phyloP scores from a whole-genome alignment of 2,113 vertebrate genomes.

The Glaucidium brasilianum region DNA sequence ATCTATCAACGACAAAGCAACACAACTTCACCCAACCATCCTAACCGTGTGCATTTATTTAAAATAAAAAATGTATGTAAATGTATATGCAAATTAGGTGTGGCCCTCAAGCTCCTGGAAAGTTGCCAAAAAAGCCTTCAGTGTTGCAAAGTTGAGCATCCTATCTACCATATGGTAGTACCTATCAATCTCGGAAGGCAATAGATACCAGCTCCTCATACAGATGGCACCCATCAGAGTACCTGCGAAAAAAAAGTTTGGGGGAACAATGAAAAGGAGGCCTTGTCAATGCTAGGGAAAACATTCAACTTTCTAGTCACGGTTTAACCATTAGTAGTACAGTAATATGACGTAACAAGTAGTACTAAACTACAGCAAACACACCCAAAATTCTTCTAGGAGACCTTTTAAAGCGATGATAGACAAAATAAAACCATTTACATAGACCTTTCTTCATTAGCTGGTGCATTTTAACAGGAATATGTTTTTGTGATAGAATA shows the following conservation, averaged over 20 bases:
- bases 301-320: background rate
- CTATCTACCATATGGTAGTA: constrained; percentile 41
- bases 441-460: background rate
- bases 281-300: fast-evolving
- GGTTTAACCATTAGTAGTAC: background rate
- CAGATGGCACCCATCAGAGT: constrained; percentile 1
- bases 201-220: background rate
- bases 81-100: constrained; percentile 44
- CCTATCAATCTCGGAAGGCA: background rate
- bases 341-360: background rate
- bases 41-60: background rate
- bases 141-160: constrained; percentile 54
- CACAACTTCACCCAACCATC: background rate
- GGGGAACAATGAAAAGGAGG: background rate
- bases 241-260: constrained; percentile 30
- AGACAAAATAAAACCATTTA: background rate
- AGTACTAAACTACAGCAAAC: background rate
- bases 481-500: background rate
- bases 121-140: constrained; percentile 19
- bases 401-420: background rate
- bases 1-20: constrained; percentile 17
- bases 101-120: constrained; percentile 53
- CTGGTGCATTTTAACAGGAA: background rate
- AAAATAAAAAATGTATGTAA: constrained; percentile 55
- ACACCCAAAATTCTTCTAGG: background rate